These are phyloP conservation scores for Rotaria socialis DNA, from an alignment of 2,888 invertebrate genomes.

Conservation along the genomic window DNA sequence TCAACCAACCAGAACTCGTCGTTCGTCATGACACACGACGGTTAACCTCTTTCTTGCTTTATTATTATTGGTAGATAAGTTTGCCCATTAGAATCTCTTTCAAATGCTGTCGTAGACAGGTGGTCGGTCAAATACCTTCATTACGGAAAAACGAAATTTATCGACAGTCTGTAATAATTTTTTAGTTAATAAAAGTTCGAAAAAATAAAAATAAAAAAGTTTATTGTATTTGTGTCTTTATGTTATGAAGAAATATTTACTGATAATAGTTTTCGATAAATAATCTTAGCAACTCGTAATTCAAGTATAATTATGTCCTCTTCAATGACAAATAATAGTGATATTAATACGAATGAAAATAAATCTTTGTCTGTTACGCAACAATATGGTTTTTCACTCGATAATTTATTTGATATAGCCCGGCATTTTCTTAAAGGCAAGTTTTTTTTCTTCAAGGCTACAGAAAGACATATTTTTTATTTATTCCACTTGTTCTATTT, in stretches of 20 bases:
- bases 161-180: no score
- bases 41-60: not conserved
- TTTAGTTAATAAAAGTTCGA: no score
- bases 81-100: not conserved
- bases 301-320: not conserved
- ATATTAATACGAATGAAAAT: not conserved
- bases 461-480: no score
- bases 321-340: no score
- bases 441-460: not conserved
- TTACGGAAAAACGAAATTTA: no score
- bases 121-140: not conserved
- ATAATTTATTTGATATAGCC: constrained; percentile 37
- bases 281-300: not conserved
- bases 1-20: not conserved
- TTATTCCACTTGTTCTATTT: constrained; percentile 46
- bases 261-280: not conserved
- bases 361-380: not conserved
- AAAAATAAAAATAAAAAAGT: no score
- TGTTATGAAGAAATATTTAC: not conserved
- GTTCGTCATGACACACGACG: not conserved
- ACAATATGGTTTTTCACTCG: not conserved
- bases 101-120: not conserved
- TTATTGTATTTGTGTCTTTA: not conserved
- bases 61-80: not conserved
- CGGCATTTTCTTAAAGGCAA: constrained; percentile 41